Conservation (phyloP, 2,888 invertebrate genomes). For the Macrosiphum euphorbiae region DNA sequence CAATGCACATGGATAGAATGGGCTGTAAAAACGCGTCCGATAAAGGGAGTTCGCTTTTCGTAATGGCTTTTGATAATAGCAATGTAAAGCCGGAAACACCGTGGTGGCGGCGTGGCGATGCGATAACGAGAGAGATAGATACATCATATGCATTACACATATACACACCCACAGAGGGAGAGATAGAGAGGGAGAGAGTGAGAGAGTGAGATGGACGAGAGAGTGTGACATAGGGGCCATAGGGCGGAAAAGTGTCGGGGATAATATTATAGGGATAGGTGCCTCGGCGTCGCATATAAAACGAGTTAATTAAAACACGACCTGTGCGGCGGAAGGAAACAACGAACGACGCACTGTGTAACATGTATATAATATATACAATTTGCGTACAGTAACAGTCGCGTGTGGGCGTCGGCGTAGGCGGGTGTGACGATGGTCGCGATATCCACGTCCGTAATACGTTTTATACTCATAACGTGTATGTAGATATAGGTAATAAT, state of each 20-base stretch:
- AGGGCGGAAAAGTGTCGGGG: slow-evolving; percentile 1
- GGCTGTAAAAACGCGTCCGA: slow-evolving; percentile 44
- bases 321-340: slow-evolving; percentile 33
- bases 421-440: not conserved
- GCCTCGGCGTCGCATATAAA: slow-evolving; percentile 26
- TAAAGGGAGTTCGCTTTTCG: slow-evolving; percentile 31
- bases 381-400: not conserved
- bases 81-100: slow-evolving; percentile 49
- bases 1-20: not conserved
- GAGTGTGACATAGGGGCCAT: not conserved
- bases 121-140: not conserved
- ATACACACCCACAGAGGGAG: too few relatives aligned
- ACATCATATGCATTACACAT: not conserved
- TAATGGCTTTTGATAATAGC: slow-evolving; percentile 60
- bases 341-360: not conserved
- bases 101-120: not conserved
- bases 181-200: too few relatives aligned
- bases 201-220: not conserved
- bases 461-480: not conserved
- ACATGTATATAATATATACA: not conserved
- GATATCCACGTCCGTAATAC: not conserved
- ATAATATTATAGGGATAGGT: slow-evolving; percentile 19
- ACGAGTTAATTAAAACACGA: slow-evolving; percentile 58
- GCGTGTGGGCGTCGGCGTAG: not conserved
- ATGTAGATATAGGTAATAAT: not conserved